These are phyloP conservation scores for Fulica atra DNA, from an alignment of 2,113 vertebrate genomes.

Conservation along the genomic window DNA sequence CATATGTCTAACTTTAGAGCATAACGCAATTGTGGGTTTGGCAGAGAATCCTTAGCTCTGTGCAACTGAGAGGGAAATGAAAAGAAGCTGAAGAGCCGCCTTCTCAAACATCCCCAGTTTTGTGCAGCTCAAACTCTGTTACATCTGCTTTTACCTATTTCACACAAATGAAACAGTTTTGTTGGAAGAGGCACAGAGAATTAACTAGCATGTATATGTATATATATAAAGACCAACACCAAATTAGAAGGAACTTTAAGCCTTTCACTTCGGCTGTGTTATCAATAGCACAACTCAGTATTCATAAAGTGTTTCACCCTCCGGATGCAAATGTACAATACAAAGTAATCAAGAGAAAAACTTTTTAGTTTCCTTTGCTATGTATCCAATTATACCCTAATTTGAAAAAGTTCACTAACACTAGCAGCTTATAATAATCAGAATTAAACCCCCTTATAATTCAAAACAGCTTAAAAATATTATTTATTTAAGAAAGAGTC, in stretches of 20 bases:
- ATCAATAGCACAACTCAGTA: background rate
- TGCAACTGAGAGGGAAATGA: background rate
- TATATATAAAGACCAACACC: background rate
- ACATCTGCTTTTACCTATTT: background rate
- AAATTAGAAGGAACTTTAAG: background rate
- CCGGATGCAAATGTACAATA: background rate
- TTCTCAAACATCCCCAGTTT: background rate
- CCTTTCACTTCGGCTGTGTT: background rate
- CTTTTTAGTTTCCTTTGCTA: background rate
- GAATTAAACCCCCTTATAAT: rapidly evolving
- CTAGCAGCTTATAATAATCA: background rate
- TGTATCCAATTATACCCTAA: background rate
- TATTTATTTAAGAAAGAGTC: background rate
- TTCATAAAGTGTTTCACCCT: background rate
- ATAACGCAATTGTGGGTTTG: slow-evolving; percentile 11
- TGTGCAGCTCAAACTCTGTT: background rate
- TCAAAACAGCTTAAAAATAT: background rate
- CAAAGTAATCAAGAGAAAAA: background rate
- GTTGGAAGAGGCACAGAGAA: background rate
- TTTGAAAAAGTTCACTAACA: background rate
- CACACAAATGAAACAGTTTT: background rate
- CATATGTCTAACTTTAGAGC: background rate
- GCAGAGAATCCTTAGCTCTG: background rate
- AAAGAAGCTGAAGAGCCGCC: background rate
- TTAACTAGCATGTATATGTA: background rate